Base-by-base conservation (phyloP, 2,113 vertebrate genomes). In the Oncorhynchus nerka region DNA sequence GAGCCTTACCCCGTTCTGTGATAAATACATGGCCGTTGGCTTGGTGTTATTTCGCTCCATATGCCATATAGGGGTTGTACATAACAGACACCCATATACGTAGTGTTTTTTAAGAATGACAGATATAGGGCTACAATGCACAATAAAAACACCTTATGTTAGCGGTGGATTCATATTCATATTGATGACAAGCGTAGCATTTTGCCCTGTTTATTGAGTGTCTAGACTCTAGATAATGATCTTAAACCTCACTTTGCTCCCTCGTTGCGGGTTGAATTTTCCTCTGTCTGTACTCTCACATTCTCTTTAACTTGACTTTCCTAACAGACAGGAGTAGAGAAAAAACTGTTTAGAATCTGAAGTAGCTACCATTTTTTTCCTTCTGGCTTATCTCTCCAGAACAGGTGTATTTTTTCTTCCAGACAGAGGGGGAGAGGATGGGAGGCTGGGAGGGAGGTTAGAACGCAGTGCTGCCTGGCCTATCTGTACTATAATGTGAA, bases 341-440 rank as follows among this genome's bases (percentile, higher is more conserved):
- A 45, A 70, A n/a, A 13, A n/a, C 45, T 34, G 9, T 73, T 66
- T 73, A 49, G 39, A 61, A 72, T 74, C 62, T 45, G 45, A 73
- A 78, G 65, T 28, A 61, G 48, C 28, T 24, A 26, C 39, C 48
- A 24, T 59, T 51, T 67, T 67, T 57, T 48, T 15, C 61, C 16
- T 22, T 61, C 28, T 26, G 12, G 24, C 71, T 74, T 74, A 78
- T 78, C 77, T 73, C 62, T 4, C 28, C 24, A 61, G 24, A 78
- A 66, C 77, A 73, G n/a, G 67, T 68, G 67, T 2, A 24, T 19
- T 22, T 9, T 34, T 68, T 15, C 20, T 39, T 6, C 2, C 16
- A 19, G 30, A 34, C 7, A 68, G 30, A 11, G 59, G 57, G 45
- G 39, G 20, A 4, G 20, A 15, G 59, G 55, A 39, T 22, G 6